Percentiles rank a stretch among this genome's conserved stretches.
These are phyloP conservation scores for Poeciliopsis retropinna DNA, from an alignment of 2,113 vertebrate species.

Conservation along the genomic window DNA sequence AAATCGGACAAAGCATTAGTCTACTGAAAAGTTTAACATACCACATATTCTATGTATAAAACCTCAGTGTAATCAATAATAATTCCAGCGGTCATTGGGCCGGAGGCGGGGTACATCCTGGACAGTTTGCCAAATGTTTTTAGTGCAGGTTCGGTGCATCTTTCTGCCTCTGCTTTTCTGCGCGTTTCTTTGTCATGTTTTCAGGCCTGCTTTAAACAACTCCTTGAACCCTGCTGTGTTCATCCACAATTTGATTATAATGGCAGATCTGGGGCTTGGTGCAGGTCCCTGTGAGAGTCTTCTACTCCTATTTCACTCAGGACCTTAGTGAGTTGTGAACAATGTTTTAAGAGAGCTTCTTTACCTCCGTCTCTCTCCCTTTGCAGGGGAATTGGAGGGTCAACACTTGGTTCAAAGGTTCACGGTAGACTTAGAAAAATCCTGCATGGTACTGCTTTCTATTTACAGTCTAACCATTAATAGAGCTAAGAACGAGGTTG, in stretches of 20 bases:
- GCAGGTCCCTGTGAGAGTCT: conserved; percentile 15
- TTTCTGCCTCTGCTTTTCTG: not conserved
- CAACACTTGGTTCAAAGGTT: not conserved
- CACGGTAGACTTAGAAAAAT: not conserved
- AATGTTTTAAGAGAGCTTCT: not conserved
- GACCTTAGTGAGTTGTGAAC: not conserved
- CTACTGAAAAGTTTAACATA: not conserved
- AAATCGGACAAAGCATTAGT: no score
- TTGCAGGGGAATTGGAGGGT: not conserved
- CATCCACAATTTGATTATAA: conserved; percentile 71
- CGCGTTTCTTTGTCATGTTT: conserved; percentile 35
- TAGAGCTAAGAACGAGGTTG: no score
- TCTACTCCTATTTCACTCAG: not conserved
- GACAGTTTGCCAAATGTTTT: not conserved
- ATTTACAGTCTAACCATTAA: no score
- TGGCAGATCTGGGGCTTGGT: conserved; percentile 23
- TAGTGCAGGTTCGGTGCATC: not conserved
- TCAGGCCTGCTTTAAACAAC: conserved; percentile 57
- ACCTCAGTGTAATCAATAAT: no score
- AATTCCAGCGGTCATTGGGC: no score
- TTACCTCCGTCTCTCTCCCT: not conserved
- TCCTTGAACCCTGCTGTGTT: conserved; percentile 54
- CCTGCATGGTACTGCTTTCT: no score
- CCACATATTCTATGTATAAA: not conserved
- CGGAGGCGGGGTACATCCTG: no score